These are phyloP conservation scores for Drosophila watanabei DNA, from an alignment of 1,140 invertebrate species.

Conservation along the genomic window DNA sequence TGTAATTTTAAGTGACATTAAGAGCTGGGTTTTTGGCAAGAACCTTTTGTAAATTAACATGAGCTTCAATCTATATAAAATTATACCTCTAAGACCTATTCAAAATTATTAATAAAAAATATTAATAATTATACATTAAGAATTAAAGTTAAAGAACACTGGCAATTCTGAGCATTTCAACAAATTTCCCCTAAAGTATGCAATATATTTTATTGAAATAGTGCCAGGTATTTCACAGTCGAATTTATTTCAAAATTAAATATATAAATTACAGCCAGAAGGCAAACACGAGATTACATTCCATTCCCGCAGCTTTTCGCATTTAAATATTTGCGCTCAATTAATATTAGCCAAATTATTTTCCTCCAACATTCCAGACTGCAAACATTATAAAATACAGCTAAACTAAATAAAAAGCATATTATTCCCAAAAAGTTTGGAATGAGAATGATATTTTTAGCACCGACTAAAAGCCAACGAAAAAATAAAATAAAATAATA, in stretches of 20 bases:
- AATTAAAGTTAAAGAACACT: too few relatives aligned
- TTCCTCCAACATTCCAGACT: background rate
- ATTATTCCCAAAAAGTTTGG: background rate
- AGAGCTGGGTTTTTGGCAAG: background rate
- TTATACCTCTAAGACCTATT: background rate
- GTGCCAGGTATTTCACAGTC: background rate
- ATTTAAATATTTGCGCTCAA: constrained; percentile 15
- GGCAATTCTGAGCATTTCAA: too few relatives aligned
- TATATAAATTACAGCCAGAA: constrained; percentile 41
- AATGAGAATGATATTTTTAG: background rate
- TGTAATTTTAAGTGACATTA: background rate
- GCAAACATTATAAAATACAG: background rate
- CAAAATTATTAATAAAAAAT: background rate
- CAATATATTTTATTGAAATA: background rate
- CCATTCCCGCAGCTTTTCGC: background rate
- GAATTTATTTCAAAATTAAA: constrained; percentile 19
- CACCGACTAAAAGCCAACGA: constrained; percentile 6
- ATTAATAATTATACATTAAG: too few relatives aligned
- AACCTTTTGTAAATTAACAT: background rate
- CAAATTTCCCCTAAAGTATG: too few relatives aligned
- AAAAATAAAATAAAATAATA: constrained; percentile 15
- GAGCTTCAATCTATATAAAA: background rate
- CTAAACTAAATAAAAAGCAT: background rate
- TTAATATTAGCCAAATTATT: constrained; percentile 2
- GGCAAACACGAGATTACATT: constrained; percentile 2